These are phyloP conservation scores for Eudyptes chrysolophus DNA, from an alignment of 2,113 vertebrate genomes.

Conservation along the genomic window DNA sequence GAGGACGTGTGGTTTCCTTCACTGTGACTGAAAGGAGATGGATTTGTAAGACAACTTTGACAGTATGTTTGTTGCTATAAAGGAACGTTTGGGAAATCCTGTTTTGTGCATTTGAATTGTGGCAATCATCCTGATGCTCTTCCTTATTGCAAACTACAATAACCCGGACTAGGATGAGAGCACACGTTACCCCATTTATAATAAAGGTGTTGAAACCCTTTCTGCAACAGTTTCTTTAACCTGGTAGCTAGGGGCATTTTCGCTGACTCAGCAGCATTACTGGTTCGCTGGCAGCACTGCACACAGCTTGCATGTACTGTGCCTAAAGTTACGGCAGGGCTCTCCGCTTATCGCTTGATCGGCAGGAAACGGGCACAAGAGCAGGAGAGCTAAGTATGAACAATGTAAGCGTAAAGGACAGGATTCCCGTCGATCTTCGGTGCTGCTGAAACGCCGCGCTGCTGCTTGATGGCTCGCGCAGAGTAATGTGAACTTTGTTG, in stretches of 20 bases:
- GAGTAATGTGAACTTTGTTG: conserved; percentile 11
- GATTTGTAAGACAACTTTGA: not conserved
- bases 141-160: not conserved
- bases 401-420: fast-evolving
- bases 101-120: not conserved
- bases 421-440: not conserved
- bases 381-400: not conserved
- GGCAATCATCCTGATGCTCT: not conserved
- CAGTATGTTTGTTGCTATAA: not conserved
- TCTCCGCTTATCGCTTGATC: not conserved
- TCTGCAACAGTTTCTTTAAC: not conserved
- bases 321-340: not conserved
- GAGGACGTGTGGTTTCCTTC: not conserved
- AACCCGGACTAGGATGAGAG: not conserved
- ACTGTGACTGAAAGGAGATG: not conserved
- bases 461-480: not conserved
- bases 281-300: not conserved
- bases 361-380: not conserved
- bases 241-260: not conserved
- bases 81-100: not conserved
- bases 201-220: not conserved
- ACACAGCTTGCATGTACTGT: fast-evolving
- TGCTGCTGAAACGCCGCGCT: not conserved
- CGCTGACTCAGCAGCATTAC: not conserved
- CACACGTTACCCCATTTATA: not conserved